Evolutionary conservation across 2,888 invertebrate species (phyloP), one percentile per base, ranked within the genome.

Genomic region (Meloe dianella): DNA sequence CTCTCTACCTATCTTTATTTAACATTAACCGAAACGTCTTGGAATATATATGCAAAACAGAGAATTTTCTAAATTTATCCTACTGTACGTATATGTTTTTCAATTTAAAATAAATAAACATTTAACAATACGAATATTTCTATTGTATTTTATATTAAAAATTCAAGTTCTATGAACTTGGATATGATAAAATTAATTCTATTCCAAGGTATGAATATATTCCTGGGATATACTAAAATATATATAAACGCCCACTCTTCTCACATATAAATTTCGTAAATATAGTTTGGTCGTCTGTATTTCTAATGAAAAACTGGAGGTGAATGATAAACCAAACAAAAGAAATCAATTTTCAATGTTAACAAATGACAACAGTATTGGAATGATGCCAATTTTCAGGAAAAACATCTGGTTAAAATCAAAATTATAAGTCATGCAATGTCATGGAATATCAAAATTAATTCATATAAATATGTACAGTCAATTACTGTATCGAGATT

Each of bases 151-250:
- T 41, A 5, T 41, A 2, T 47, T 47, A 9, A 24, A 51, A 51
- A 24, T 12, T 22, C 24, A 51, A 24, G 51, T 51, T 51, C 51
- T 51, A 22, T 24, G 51, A 51, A 51, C 51, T 51, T 51, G 51
- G 12, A 51, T 51, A 4, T 4, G 14, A 63, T 70, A 66, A 61
- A 67, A 5, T 3, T 10, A 24, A 51, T 12, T 74, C 73, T 76
- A 75, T 75, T 76, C 75, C 72, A 74, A 75, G 75, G 74, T 76
- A 71, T 74, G 66, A 72, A 74, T 68, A 67, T 74, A 75, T 75
- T 75, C 70, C 72, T 73, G 69, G 71, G 75, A 74, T 68, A 60
- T 61, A 74, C 74, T 61, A 66, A 76, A 75, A 75, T 73, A 73
- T 64, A 67, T 22, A 64, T 65, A 35, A 65, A 64, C 74, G 69